These are phyloP conservation scores for Lichenostomus cassidix DNA, from an alignment of 2,113 vertebrate species.

Conservation along the genomic window DNA sequence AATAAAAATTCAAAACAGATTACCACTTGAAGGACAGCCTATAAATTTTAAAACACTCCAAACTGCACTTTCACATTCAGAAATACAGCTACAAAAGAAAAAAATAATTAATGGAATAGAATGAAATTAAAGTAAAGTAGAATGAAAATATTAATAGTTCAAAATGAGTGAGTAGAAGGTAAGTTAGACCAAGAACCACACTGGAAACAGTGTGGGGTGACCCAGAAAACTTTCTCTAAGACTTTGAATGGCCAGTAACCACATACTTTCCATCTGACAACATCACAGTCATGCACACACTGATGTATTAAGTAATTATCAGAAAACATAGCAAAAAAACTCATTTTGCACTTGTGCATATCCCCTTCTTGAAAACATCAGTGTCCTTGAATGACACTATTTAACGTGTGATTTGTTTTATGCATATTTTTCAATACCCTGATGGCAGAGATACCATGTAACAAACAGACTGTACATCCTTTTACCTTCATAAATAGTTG, in stretches of 20 bases:
- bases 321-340: fast-evolving
- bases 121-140: not conserved
- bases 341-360: not conserved
- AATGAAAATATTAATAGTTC: not conserved
- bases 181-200: not conserved
- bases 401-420: not conserved
- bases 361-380: not conserved
- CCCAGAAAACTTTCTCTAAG: not conserved
- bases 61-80: not conserved
- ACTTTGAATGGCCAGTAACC: not conserved
- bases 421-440: not conserved
- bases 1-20: not conserved
- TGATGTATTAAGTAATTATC: not conserved
- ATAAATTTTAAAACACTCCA: not conserved
- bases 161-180: not conserved
- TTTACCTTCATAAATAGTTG: not conserved
- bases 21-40: not conserved
- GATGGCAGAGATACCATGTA: not conserved
- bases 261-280: not conserved
- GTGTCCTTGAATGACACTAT: not conserved
- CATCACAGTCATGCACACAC: not conserved
- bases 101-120: not conserved
- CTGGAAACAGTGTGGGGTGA: not conserved
- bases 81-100: not conserved
- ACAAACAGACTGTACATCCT: not conserved